phyloP scores from a whole-genome alignment of 2,888 invertebrate species.

The Seira musarum region DNA sequence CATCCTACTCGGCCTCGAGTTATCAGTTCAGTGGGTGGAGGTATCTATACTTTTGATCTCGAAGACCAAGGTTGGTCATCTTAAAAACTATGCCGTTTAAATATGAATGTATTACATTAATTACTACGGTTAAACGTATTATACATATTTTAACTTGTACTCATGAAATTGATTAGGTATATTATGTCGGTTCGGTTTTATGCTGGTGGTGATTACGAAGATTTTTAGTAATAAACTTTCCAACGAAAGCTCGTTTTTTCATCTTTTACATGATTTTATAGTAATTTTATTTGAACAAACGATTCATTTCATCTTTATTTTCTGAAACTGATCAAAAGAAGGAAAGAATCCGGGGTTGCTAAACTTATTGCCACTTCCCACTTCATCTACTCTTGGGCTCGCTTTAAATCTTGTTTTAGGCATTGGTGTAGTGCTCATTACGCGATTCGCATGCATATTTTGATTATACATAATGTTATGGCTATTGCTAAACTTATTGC shows the following conservation, averaged over 20 bases:
- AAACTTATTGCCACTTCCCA: conserved; percentile 11
- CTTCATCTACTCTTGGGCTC: not conserved
- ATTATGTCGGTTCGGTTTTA: too few species aligned
- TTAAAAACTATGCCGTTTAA: too few species aligned
- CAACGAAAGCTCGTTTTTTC: too few species aligned
- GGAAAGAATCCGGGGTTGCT: conserved; percentile 44
- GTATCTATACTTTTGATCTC: conserved; percentile 80
- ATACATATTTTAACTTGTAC: too few species aligned
- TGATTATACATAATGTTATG: conserved; percentile 26
- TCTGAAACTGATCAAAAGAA: conserved; percentile 21
- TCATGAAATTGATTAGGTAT: too few species aligned
- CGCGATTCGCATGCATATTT: not conserved
- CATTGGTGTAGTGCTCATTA: not conserved
- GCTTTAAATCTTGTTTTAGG: not conserved
- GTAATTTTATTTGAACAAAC: too few species aligned
- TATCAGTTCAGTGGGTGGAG: conserved; percentile 82
- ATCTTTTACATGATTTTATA: too few species aligned
- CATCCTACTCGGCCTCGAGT: conserved; percentile 85
- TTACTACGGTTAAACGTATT: too few species aligned
- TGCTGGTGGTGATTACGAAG: too few species aligned
- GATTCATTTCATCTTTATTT: conserved; percentile 17
- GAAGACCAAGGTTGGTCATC: conserved; percentile 54
- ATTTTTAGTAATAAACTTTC: too few species aligned
- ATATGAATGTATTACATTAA: too few species aligned
- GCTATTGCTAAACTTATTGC: not conserved